Evolutionary conservation across 2,888 invertebrate genomes (phyloP).

Genomic region (Diarsia brunnea): DNA sequence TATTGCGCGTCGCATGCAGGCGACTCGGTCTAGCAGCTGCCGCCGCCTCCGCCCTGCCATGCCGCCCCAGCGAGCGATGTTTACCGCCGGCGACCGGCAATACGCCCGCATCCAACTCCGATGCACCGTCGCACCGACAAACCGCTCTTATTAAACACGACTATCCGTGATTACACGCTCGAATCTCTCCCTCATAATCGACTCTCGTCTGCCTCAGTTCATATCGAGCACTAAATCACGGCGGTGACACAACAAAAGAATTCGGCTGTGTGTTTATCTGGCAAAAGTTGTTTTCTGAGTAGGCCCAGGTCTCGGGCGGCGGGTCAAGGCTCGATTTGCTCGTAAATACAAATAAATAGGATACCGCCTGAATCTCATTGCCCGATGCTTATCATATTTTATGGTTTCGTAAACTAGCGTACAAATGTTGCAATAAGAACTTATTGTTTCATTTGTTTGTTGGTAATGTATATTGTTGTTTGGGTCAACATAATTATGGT

Average conservation of each 20-base stretch:
- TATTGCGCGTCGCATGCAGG: conserved; percentile 90
- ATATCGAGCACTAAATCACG: conserved; percentile 75
- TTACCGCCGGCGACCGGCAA: conserved; percentile 81
- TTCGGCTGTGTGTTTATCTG: conserved; percentile 75
- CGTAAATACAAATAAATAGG: conserved; percentile 88
- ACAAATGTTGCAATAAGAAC: conserved; percentile 81
- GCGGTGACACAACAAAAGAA: conserved; percentile 71
- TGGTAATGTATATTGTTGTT: conserved; percentile 25
- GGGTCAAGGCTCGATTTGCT: conserved; percentile 85
- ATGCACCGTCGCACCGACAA: conserved; percentile 74
- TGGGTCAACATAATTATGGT: not conserved
- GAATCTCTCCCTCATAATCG: conserved; percentile 53
- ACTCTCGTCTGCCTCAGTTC: conserved; percentile 66
- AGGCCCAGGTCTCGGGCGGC: conserved; percentile 70
- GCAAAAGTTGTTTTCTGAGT: conserved; percentile 79
- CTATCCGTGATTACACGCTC: conserved; percentile 64
- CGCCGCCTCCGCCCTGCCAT: conserved; percentile 65
- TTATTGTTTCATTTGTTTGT: conserved; percentile 75
- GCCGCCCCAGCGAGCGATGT: conserved; percentile 81
- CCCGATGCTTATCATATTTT: conserved; percentile 88
- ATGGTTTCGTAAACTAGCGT: conserved; percentile 83
- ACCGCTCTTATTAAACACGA: conserved; percentile 79
- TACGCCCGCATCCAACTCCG: conserved; percentile 80
- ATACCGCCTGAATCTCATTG: conserved; percentile 84
- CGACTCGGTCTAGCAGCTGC: conserved; percentile 80